phyloP scores from a whole-genome alignment of 2,888 invertebrate species.

The Lobophora halterata region DNA sequence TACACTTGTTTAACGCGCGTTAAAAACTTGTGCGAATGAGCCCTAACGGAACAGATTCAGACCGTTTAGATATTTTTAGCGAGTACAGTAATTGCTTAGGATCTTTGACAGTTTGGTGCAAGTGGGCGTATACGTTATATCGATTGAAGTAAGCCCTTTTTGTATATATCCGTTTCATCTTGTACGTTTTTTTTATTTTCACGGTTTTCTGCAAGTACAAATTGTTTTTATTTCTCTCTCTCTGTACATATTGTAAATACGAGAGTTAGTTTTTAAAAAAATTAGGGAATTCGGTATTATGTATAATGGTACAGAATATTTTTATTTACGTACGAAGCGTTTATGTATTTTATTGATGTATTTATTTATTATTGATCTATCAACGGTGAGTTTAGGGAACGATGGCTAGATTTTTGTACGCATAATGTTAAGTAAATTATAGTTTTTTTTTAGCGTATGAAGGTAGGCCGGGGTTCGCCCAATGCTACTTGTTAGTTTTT shows the following conservation, averaged over 20 bases:
- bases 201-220: conserved; percentile 81
- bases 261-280: conserved; percentile 57
- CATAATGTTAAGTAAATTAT: conserved; percentile 79
- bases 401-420: conserved; percentile 74
- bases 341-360: conserved; percentile 72
- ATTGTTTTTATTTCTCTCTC: conserved; percentile 79
- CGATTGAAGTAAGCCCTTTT: conserved; percentile 25
- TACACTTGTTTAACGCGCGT: conserved; percentile 33
- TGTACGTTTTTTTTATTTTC: conserved; percentile 57
- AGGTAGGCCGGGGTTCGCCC: conserved; percentile 48
- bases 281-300: conserved; percentile 61
- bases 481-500: conserved; percentile 57
- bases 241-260: conserved; percentile 80
- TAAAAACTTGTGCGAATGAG: too few species aligned
- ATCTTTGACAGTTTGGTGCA: too few species aligned
- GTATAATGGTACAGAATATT: conserved; percentile 63
- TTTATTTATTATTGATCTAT: conserved; percentile 70
- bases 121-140: too few species aligned
- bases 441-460: conserved; percentile 67
- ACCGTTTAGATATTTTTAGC: too few species aligned
- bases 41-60: too few species aligned
- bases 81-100: too few species aligned
- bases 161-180: conserved; percentile 69
- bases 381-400: conserved; percentile 58
- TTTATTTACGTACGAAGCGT: too few species aligned